Percentiles rank a stretch among this genome's conserved stretches.
Evolutionary conservation across 2,888 invertebrate genomes (phyloP).

Genomic region (Drosophila yooni): DNA sequence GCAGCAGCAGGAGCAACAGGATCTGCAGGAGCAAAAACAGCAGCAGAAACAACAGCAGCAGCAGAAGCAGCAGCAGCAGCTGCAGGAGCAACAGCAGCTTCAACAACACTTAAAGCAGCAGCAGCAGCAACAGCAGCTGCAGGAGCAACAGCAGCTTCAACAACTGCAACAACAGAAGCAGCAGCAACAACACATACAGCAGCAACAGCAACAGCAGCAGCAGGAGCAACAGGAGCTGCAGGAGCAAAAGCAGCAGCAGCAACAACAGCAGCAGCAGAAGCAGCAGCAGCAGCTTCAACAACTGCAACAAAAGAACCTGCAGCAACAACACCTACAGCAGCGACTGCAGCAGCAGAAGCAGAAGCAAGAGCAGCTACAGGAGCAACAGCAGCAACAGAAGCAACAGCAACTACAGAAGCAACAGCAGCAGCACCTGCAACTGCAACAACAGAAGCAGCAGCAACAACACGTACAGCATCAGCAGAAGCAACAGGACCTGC

Average conservation of each 20-base stretch:
- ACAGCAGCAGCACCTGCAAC: background rate
- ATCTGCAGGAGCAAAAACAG: no score
- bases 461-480: background rate
- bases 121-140: background rate
- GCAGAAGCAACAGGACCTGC: background rate
- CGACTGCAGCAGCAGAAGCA: conserved; percentile 17
- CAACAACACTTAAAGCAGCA: background rate
- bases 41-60: no score
- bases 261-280: conserved; percentile 13
- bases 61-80: background rate
- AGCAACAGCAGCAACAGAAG: background rate
- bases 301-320: conserved; percentile 18
- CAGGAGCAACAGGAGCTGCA: background rate
- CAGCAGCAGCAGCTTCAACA: conserved; percentile 20
- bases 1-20: background rate
- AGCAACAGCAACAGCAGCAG: background rate
- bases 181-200: conserved; percentile 15
- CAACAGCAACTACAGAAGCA: conserved; percentile 7
- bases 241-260: conserved; percentile 14
- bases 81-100: background rate
- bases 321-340: background rate
- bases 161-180: background rate
- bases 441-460: conserved; percentile 25
- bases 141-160: no score
- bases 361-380: conserved; percentile 24